These are phyloP conservation scores for Acridotheres tristis DNA, from an alignment of 2,797 vertebrate genomes.

Conservation along the genomic window DNA sequence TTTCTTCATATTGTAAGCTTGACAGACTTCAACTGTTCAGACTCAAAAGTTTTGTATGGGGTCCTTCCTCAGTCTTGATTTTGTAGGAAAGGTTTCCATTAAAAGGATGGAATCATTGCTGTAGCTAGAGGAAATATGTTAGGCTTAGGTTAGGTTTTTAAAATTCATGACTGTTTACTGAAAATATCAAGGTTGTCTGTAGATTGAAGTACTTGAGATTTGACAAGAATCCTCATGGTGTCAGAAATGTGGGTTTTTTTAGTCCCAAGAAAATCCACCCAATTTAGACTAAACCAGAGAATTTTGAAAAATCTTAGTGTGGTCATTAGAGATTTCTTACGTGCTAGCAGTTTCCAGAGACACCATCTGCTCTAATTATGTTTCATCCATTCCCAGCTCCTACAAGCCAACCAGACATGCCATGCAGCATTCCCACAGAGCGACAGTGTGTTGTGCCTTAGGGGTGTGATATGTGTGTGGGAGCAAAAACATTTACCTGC, in stretches of 20 bases:
- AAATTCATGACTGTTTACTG: not conserved
- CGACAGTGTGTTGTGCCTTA: not conserved
- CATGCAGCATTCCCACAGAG: not conserved
- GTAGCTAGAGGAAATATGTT: not conserved
- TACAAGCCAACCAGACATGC: slow-evolving; percentile 6
- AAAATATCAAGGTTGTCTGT: not conserved
- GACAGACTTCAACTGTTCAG: not conserved
- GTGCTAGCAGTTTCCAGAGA: not conserved
- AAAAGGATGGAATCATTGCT: not conserved
- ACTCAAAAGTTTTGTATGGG: not conserved
- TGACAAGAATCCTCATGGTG: not conserved
- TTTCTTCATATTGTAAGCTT: not conserved
- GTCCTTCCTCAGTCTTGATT: not conserved
- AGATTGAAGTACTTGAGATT: not conserved
- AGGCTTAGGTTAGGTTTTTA: not conserved
- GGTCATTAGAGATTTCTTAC: not conserved
- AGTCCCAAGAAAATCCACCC: not conserved
- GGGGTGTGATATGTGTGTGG: not conserved
- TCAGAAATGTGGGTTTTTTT: not conserved
- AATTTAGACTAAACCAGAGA: not conserved
- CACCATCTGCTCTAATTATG: slow-evolving; percentile 37
- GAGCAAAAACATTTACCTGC: not conserved
- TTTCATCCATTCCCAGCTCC: not conserved
- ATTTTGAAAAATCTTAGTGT: not conserved
- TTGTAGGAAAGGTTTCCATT: not conserved